Base-by-base conservation (phyloP, 1,140 invertebrate genomes). In the Popillia japonica region DNA sequence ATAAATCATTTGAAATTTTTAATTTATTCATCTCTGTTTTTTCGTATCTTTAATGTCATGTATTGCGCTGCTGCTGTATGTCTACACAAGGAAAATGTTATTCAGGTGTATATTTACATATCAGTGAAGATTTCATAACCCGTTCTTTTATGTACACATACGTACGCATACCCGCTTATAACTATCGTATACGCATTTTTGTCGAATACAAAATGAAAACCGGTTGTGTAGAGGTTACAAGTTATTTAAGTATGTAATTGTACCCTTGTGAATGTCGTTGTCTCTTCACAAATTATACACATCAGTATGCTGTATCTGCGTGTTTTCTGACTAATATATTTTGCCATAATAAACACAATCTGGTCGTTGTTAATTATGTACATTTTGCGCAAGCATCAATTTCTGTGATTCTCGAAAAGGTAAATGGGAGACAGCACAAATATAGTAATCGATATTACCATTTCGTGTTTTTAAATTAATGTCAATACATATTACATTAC, bases 191-290 rank as follows among this genome's bases (percentile, higher is more conserved):
- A 55, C 48, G n/a, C 48, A 17, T 55, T 55, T 55, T 27, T 68
- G 10, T 68, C 22, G 61, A 23, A 17, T 9, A 17, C 61, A 10
- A 34, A 68, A 68, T 9, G 8, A 9, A 68, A 68, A 68, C 61
- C 61, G 61, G 61, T 68, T 34, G 61, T n/a, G 22, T 23, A 23
- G 27, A 34, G 9, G 17, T 64, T 64, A 64, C 59, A 64, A 68
- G 61, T 68, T 68, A 68, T 68, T 68, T 68, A 68, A 68, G 61
- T 55, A n/a, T 55, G 48, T 68, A 68, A 68, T 68, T 34, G 61
- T 22, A 68, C 61, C 27, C 27, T 68, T 68, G 61, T 68, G 22
- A 68, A 68, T 68, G 61, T 68, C 61, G 61, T 10, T 68, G 27
- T 68, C 61, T 68, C 27, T 20, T 68, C 61, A 68, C 61, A 68